Conservation (phyloP, 2,113 vertebrate species). For the Melanocharis versteri region DNA sequence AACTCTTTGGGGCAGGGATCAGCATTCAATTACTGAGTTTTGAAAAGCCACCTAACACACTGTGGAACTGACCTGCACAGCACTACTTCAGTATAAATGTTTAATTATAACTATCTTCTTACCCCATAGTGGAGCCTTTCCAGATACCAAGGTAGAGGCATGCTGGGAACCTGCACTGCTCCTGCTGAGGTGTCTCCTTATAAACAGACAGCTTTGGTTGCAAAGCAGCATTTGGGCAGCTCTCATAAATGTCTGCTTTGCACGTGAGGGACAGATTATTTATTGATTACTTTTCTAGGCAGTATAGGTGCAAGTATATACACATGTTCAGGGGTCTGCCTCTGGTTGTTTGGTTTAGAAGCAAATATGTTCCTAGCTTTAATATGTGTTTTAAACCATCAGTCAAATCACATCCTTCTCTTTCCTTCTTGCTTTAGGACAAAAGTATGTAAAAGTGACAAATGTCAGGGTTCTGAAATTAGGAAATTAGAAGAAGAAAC, state of each 20-base stretch:
- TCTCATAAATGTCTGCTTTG: neutral
- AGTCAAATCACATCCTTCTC: neutral
- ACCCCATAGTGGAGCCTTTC: neutral
- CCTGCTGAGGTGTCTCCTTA: neutral
- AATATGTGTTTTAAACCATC: neutral
- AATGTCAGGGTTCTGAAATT: neutral
- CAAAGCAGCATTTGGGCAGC: neutral
- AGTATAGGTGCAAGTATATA: neutral
- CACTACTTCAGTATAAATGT: constrained; percentile 48
- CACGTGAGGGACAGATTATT: neutral
- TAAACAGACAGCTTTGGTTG: neutral
- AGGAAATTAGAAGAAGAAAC: neutral
- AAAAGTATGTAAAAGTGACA: neutral
- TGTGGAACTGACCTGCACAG: constrained; percentile 28
- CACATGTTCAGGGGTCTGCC: neutral
- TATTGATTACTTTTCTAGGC: neutral
- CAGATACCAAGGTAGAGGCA: constrained; percentile 9
- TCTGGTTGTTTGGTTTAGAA: neutral
- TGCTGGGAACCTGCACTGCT: constrained; percentile 10
- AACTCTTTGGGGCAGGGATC: constrained; percentile 42
- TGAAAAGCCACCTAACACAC: constrained; percentile 44
- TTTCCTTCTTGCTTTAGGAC: neutral
- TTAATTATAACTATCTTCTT: constrained; percentile 63
- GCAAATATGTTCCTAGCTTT: neutral
- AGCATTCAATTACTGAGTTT: constrained; percentile 49